Evolutionary conservation across 2,888 invertebrate genomes (phyloP).

Genomic region (Monoplex corrugatus): DNA sequence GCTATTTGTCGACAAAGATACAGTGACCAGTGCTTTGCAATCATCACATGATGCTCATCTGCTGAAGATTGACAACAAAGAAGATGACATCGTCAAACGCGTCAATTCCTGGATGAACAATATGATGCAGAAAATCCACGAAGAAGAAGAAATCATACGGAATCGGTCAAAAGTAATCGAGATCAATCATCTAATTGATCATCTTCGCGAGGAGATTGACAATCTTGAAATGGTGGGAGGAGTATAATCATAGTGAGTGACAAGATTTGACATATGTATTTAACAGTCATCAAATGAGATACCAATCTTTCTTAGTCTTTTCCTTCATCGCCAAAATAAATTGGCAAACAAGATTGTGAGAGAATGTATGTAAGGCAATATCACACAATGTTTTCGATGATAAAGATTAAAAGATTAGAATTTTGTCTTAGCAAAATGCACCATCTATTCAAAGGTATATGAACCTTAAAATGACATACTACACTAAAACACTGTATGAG

Average conservation of each 20-base stretch:
- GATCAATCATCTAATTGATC: conserved; percentile 90
- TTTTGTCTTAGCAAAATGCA: too few relatives aligned
- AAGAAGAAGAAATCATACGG: conserved; percentile 88
- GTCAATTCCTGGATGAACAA: conserved; percentile 88
- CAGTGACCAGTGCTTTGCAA: conserved; percentile 85
- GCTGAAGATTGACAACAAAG: conserved; percentile 88
- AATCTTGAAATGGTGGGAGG: conserved; percentile 65
- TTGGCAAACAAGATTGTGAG: not conserved
- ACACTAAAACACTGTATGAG: too few relatives aligned
- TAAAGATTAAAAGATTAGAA: too few relatives aligned
- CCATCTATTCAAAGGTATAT: too few relatives aligned
- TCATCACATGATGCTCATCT: conserved; percentile 89
- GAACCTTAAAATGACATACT: too few relatives aligned
- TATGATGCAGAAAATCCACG: conserved; percentile 86
- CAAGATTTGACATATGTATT: conserved; percentile 53
- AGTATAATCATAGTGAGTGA: not conserved
- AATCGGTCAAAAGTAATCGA: conserved; percentile 89
- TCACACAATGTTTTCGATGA: too few relatives aligned
- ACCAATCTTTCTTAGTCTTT: too few relatives aligned
- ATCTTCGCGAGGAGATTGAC: conserved; percentile 88
- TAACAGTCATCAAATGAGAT: not conserved
- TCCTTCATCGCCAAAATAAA: too few relatives aligned
- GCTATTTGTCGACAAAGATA: conserved; percentile 86
- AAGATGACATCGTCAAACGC: conserved; percentile 87
- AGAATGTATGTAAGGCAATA: not conserved